Percentiles rank a stretch among this genome's conserved stretches.
phyloP scores from a whole-genome alignment of 2,113 vertebrate species.

The Platysteira castanea region DNA sequence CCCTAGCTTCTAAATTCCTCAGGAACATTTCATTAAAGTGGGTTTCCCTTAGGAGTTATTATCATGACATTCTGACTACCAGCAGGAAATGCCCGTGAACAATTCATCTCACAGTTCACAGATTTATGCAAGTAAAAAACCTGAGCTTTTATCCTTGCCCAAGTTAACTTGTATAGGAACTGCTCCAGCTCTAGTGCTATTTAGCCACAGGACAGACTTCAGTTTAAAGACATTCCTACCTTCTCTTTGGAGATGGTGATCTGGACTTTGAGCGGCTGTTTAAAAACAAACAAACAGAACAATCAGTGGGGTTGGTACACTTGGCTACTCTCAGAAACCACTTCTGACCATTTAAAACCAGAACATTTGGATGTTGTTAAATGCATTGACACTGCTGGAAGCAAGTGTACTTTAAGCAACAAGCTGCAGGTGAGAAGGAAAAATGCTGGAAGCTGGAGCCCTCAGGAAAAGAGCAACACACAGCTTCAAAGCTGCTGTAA shows the following conservation, averaged over 20 bases:
- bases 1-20: not conserved
- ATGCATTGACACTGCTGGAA: not conserved
- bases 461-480: not conserved
- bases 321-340: not conserved
- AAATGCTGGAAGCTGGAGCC: not conserved
- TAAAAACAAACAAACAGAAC: conserved; percentile 19
- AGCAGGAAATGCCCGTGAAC: not conserved
- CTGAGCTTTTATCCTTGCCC: not conserved
- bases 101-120: not conserved
- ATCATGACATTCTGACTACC: not conserved
- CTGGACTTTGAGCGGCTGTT: conserved; percentile 82
- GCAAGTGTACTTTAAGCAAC: not conserved
- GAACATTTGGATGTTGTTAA: not conserved
- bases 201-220: not conserved
- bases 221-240: conserved; percentile 63
- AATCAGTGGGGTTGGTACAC: not conserved
- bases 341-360: not conserved
- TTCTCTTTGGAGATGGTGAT: conserved; percentile 85
- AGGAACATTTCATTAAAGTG: not conserved
- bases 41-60: not conserved
- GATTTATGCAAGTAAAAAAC: not conserved
- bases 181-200: not conserved
- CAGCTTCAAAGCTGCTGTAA: not conserved
- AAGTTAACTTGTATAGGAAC: not conserved
- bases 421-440: not conserved